A percentile compares a stretch with the other conserved stretches of the same genome.
Evolutionary conservation across 2,888 invertebrate species (phyloP).

Genomic region (Spodoptera picta): DNA sequence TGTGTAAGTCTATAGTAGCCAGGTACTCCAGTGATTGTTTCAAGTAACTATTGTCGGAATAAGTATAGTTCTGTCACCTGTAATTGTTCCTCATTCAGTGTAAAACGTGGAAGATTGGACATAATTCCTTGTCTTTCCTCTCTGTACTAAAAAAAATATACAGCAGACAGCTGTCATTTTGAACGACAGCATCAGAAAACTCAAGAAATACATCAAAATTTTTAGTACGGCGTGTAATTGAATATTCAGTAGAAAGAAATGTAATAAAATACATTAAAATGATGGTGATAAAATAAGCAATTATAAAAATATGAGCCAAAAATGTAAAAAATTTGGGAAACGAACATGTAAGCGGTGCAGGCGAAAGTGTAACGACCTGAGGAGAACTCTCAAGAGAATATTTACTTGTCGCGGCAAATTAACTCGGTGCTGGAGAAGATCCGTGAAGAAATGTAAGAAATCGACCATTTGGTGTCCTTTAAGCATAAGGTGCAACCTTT

Average conservation of each 20-base stretch:
- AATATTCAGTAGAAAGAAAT: conserved; percentile 10
- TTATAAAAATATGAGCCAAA: conserved; percentile 17
- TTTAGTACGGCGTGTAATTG: not conserved
- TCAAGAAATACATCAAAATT: conserved; percentile 2
- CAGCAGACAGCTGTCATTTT: conserved; percentile 24
- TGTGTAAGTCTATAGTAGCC: too few relatives aligned
- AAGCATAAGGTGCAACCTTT: conserved; percentile 41
- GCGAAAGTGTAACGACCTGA: conserved; percentile 9
- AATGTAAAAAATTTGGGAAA: not conserved
- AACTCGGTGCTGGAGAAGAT: conserved; percentile 14
- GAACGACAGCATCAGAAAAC: conserved; percentile 7
- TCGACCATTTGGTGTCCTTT: conserved; percentile 29
- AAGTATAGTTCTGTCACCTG: too few relatives aligned
- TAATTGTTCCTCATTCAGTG: too few relatives aligned
- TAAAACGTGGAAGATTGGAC: too few relatives aligned
- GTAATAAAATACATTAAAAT: conserved; percentile 9
- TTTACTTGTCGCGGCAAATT: conserved; percentile 14
- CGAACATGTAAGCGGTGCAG: conserved; percentile 1
- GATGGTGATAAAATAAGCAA: conserved; percentile 8
- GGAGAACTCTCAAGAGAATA: not conserved
- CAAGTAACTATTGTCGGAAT: too few relatives aligned
- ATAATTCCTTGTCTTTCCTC: not conserved
- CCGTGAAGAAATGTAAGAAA: conserved; percentile 12
- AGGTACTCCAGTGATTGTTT: too few relatives aligned
- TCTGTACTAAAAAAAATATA: not conserved